Percentiles rank a stretch among this genome's conserved stretches.
These are phyloP conservation scores for Takifugu rubripes DNA, from an alignment of 2,797 vertebrate genomes.

Conservation along the genomic window DNA sequence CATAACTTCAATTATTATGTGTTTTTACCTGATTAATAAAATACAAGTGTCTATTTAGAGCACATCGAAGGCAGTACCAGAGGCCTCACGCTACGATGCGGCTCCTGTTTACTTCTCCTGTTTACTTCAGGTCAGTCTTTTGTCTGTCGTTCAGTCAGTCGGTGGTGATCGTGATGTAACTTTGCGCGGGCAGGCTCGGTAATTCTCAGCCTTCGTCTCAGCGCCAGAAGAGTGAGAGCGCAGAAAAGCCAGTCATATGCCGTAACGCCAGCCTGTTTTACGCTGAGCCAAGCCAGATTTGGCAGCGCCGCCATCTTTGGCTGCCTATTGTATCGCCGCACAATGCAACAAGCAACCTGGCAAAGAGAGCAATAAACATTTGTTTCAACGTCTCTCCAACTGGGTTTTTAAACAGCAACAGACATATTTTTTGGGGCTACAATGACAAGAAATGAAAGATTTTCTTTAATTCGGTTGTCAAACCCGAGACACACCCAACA, in stretches of 20 bases:
- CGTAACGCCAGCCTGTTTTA: slow-evolving; percentile 55
- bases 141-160: too few relatives aligned
- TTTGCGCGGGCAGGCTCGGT: neutral
- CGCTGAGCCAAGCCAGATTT: slow-evolving; percentile 61
- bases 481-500: slow-evolving; percentile 29
- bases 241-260: slow-evolving; percentile 49
- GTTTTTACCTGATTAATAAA: too few relatives aligned
- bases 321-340: slow-evolving; percentile 52
- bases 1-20: neutral
- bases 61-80: too few relatives aligned
- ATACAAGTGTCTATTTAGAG: too few relatives aligned
- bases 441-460: slow-evolving; percentile 33
- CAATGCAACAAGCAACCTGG: slow-evolving; percentile 63
- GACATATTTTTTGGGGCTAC: slow-evolving; percentile 27
- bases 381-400: slow-evolving; percentile 7
- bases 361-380: slow-evolving; percentile 39
- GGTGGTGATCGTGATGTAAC: too few relatives aligned
- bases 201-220: neutral
- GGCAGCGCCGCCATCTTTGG: slow-evolving; percentile 58
- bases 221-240: slow-evolving; percentile 54
- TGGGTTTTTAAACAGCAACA: slow-evolving; percentile 46
- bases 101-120: too few relatives aligned
- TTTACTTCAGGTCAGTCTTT: too few relatives aligned
- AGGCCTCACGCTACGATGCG: too few relatives aligned
- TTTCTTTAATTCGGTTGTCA: slow-evolving; percentile 42